These are phyloP conservation scores for Lathronympha strigana DNA, from an alignment of 2,888 invertebrate genomes.

Conservation along the genomic window DNA sequence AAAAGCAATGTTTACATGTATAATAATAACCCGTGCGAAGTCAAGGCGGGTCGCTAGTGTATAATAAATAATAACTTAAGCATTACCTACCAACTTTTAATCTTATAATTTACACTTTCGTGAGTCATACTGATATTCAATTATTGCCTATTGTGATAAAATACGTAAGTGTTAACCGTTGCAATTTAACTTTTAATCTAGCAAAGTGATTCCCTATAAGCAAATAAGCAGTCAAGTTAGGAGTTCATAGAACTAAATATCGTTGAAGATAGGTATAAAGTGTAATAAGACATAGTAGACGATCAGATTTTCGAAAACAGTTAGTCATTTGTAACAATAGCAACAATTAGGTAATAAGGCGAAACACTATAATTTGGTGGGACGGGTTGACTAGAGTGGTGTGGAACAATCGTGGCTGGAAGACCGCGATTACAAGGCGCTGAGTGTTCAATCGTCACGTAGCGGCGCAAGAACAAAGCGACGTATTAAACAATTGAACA, in stretches of 20 bases:
- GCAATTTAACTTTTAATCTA: background rate
- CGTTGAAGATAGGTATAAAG: constrained; percentile 43
- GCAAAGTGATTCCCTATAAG: background rate
- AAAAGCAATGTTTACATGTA: too few relatives aligned
- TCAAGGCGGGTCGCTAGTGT: too few relatives aligned
- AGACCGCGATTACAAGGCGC: constrained; percentile 73
- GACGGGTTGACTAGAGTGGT: constrained; percentile 67
- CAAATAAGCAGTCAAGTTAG: constrained; percentile 3
- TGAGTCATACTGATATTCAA: too few relatives aligned
- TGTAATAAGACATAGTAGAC: constrained; percentile 54
- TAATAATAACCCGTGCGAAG: too few relatives aligned
- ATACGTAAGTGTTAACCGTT: too few relatives aligned
- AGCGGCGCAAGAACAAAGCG: constrained; percentile 79
- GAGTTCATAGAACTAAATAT: constrained; percentile 22
- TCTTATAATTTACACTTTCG: too few relatives aligned
- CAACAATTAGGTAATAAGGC: constrained; percentile 80
- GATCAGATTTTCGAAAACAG: constrained; percentile 54
- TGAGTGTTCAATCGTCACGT: constrained; percentile 80
- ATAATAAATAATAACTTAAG: too few relatives aligned
- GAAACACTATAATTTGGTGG: constrained; percentile 78
- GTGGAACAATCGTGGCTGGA: constrained; percentile 68
- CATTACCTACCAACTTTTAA: too few relatives aligned
- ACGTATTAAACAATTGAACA: constrained; percentile 76
- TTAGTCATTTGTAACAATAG: constrained; percentile 72
- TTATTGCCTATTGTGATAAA: too few relatives aligned